Evolutionary conservation across 2,113 vertebrate genomes (phyloP), one percentile per base, ranked within the genome.

Genomic region (Dolichallabes microphthalmus): DNA sequence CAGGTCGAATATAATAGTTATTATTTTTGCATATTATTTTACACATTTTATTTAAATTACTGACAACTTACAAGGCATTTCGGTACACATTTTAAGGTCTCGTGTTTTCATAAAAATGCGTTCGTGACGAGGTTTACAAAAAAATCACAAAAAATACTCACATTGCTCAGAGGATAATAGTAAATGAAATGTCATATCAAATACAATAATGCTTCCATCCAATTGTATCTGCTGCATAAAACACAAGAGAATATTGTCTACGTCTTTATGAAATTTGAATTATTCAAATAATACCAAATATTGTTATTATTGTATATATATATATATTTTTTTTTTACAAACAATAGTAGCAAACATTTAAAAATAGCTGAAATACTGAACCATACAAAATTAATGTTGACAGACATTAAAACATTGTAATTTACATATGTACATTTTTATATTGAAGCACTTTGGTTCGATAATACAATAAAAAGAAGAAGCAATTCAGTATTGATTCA

Each of bases 401-500:
- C 93, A 94, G 91, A 94, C 93, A 94, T 91, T 60, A 87, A 92
- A 94, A 93, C 86, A 90, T 84, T 92, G 68, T 93, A 88, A 93
- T 94, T 92, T 95, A 92, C 94, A 93, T 90, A 93, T 93, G 85
- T 94, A 94, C 91, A 94, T 64, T 52, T 87, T 79, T 68, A 66
- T 69, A 80, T 93, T 91, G 84, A 93, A 95, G 93, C 94, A 94
- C 94, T 95, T 95, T 95, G 96, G 94, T 95, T 95, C 90, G 80
- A 94, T 91, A 52, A 90, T 94, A 94, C 89, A 93, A 90, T 95
- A 93, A 89, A 93, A 93, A 85, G 83, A 75, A 86, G 89, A 82
- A 90, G 27, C 92, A 86, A 84, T 73, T 45, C 22, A 82, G 55
- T 74, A 82, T 82, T 86, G 88, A 82, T 92, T 90, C 17, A 58